A percentile compares a stretch with the other conserved stretches of the same genome.
These are phyloP conservation scores for Vulpes lagopus DNA, from an alignment of 2,113 vertebrate genomes.

Conservation along the genomic window DNA sequence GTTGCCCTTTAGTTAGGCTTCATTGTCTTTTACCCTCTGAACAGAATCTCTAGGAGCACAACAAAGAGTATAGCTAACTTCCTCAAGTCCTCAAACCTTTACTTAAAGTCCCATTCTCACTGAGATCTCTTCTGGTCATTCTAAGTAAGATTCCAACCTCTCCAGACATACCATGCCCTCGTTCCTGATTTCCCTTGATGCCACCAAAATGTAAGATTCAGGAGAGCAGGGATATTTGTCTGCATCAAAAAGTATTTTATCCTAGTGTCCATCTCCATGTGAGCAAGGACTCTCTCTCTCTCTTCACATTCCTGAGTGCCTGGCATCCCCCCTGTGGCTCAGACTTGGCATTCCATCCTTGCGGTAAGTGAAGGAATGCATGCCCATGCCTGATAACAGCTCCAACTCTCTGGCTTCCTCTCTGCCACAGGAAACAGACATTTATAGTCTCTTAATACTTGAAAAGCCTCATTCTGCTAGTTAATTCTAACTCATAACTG, in stretches of 20 bases:
- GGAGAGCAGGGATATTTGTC: not conserved
- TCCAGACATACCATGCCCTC: not conserved
- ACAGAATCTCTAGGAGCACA: not conserved
- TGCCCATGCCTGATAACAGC: not conserved
- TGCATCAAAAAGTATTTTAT: not conserved
- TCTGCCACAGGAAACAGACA: not conserved
- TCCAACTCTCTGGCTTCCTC: not conserved
- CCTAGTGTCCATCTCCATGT: not conserved
- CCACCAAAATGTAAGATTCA: not conserved
- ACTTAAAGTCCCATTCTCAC: not conserved
- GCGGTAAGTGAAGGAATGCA: not conserved
- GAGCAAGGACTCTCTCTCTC: not conserved
- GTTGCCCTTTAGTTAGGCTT: not conserved
- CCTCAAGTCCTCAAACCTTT: not conserved
- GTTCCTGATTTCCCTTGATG: not conserved
- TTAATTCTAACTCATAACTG: not conserved
- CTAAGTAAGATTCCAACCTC: not conserved
- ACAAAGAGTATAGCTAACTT: not conserved
- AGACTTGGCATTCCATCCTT: not conserved
- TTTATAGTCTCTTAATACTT: not conserved
- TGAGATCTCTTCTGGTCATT: not conserved
- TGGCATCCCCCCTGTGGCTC: not conserved
- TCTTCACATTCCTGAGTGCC: not conserved
- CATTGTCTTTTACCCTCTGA: not conserved
- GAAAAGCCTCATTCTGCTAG: not conserved